Evolutionary conservation across 1,140 invertebrate genomes (phyloP).

Genomic region (Daktulosphaira vitifoliae): DNA sequence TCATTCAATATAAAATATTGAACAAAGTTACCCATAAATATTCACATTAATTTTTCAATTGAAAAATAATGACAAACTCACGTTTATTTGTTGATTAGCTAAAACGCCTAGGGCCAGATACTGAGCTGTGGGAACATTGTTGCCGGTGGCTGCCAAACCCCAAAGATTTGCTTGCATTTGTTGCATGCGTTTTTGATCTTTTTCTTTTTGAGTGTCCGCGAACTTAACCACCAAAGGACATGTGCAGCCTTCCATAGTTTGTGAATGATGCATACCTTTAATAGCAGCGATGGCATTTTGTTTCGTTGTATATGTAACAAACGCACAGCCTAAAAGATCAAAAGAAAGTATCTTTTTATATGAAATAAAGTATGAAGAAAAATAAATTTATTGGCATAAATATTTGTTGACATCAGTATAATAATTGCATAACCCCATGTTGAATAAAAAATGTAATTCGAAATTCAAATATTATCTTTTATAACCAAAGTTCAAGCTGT

Average conservation of each 20-base stretch:
- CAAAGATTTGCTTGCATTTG: conserved; percentile 83
- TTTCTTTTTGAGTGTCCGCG: conserved; percentile 97
- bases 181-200: conserved; percentile 90
- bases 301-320: conserved; percentile 94
- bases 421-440: no score
- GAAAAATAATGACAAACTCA: no score
- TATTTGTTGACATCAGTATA: no score
- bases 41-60: no score
- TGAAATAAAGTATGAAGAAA: not conserved
- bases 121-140: conserved; percentile 51
- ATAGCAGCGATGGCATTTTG: conserved; percentile 94
- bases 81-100: conserved; percentile 20
- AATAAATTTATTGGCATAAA: no score
- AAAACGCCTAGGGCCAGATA: conserved; percentile 35
- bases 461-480: no score
- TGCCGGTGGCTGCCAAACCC: conserved; percentile 57
- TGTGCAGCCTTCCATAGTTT: conserved; percentile 97
- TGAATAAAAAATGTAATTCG: no score
- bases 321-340: conserved; percentile 73
- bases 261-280: conserved; percentile 93
- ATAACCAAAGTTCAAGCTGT: no score
- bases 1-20: no score
- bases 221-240: conserved; percentile 97
- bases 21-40: no score
- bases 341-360: conserved; percentile 25